Conservation (phyloP, 1,140 invertebrate genomes). For the Papilio polyxenes region DNA sequence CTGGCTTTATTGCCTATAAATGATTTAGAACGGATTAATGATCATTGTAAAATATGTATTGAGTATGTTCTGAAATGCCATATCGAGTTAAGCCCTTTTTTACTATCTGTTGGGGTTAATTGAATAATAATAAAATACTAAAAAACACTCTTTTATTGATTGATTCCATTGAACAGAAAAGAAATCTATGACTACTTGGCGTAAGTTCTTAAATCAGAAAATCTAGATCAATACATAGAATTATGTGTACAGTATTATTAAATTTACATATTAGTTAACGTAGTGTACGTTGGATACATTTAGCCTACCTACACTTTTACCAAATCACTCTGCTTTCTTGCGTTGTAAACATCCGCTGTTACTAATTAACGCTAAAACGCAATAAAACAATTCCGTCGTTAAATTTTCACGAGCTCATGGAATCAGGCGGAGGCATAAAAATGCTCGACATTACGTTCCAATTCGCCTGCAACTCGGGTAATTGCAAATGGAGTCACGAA, state of each 20-base stretch:
- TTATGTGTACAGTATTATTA: too few species aligned
- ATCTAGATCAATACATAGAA: too few species aligned
- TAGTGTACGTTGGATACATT: too few species aligned
- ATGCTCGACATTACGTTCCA: slow-evolving; percentile 30
- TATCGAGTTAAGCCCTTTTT: background rate
- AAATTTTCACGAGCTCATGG: slow-evolving; percentile 25
- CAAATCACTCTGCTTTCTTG: background rate
- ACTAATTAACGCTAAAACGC: background rate
- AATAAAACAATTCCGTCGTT: slow-evolving; percentile 29
- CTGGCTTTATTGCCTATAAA: slow-evolving; percentile 26
- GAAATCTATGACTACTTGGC: background rate
- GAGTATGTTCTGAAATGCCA: background rate
- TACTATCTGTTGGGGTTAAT: slow-evolving; percentile 1
- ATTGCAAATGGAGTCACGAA: slow-evolving; percentile 64
- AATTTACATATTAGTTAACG: too few species aligned
- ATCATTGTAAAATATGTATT: slow-evolving; percentile 15
- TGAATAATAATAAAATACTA: background rate
- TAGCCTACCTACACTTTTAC: background rate
- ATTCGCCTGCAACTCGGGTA: slow-evolving; percentile 36
- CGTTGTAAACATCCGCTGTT: slow-evolving; percentile 3
- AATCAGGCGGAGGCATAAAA: slow-evolving; percentile 31
- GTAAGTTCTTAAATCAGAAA: background rate
- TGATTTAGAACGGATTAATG: slow-evolving; percentile 16
- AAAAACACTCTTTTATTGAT: background rate
- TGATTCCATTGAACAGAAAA: background rate